Percentiles rank a stretch among this genome's conserved stretches.
These are phyloP conservation scores for Zonitis immaculata DNA, from an alignment of 2,888 invertebrate species.

Conservation along the genomic window DNA sequence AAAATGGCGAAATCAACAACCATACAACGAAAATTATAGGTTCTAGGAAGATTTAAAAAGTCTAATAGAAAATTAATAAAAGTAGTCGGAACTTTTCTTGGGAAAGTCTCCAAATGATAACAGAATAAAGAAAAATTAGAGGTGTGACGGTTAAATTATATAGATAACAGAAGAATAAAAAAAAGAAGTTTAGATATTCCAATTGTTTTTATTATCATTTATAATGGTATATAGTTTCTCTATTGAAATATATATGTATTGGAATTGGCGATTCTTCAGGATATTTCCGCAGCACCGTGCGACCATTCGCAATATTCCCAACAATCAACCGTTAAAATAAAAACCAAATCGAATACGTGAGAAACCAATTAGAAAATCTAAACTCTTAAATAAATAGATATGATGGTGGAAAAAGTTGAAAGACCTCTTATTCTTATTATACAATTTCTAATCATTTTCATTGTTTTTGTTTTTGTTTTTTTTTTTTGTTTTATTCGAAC, in stretches of 20 bases:
- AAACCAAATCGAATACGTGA: conserved; percentile 19
- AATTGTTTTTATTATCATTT: neutral
- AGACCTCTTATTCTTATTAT: conserved; percentile 11
- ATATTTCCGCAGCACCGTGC: neutral
- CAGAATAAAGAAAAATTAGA: too few species aligned
- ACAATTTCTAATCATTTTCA: neutral
- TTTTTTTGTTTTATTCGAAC: neutral
- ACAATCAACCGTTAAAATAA: conserved; percentile 22
- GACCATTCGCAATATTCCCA: neutral
- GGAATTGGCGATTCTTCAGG: neutral
- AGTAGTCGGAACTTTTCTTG: too few species aligned
- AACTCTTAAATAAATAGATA: neutral
- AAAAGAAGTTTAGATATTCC: too few species aligned
- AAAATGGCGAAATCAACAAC: too few species aligned
- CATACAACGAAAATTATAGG: too few species aligned
- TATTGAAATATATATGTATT: too few species aligned
- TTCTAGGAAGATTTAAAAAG: too few species aligned
- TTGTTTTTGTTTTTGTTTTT: too few species aligned
- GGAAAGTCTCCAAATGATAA: too few species aligned
- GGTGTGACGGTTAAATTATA: too few species aligned
- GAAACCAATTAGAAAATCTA: conserved; percentile 25
- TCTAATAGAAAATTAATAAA: too few species aligned
- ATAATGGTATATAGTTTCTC: neutral
- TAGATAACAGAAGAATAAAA: too few species aligned
- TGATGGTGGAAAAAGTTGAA: conserved; percentile 12